Evolutionary conservation across 2,797 vertebrate genomes (phyloP).

Genomic region (Triplophysa bombifrons): DNA sequence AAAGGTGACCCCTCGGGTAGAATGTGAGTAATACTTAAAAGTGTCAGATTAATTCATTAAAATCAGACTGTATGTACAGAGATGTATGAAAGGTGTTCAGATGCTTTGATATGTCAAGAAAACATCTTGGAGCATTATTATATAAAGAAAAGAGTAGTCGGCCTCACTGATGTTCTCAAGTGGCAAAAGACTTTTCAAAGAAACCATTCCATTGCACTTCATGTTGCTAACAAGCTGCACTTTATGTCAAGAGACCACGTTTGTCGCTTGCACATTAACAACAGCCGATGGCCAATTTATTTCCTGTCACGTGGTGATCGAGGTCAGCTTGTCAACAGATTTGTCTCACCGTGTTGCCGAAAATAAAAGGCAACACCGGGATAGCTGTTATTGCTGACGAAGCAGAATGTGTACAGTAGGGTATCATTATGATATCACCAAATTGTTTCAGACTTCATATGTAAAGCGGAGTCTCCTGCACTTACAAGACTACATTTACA

Average conservation of each 20-base stretch:
- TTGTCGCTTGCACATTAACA: constrained; percentile 38
- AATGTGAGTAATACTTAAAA: constrained; percentile 1
- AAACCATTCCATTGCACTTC: constrained; percentile 18
- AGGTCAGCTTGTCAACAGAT: constrained; percentile 52
- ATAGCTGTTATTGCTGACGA: constrained; percentile 32
- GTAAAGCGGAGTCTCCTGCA: background rate
- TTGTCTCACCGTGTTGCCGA: constrained; percentile 43
- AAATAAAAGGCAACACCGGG: constrained; percentile 34
- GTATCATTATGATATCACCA: constrained; percentile 13
- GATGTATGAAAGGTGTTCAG: background rate
- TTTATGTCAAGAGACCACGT: constrained; percentile 57
- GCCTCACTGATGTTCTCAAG: background rate
- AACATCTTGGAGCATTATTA: constrained; percentile 3
- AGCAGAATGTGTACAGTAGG: constrained; percentile 18
- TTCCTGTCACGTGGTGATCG: constrained; percentile 53
- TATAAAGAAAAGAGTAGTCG: constrained; percentile 21
- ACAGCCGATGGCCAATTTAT: constrained; percentile 54
- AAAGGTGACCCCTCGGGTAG: constrained; percentile 34
- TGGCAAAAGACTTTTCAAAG: constrained; percentile 1
- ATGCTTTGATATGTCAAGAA: background rate
- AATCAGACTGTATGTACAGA: background rate
- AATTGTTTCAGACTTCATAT: constrained; percentile 14
- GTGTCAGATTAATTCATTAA: constrained; percentile 26
- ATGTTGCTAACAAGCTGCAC: constrained; percentile 58
- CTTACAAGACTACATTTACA: background rate